These are phyloP conservation scores for Teleopsis dalmanni DNA, from an alignment of 1,140 invertebrate genomes.

Conservation along the genomic window DNA sequence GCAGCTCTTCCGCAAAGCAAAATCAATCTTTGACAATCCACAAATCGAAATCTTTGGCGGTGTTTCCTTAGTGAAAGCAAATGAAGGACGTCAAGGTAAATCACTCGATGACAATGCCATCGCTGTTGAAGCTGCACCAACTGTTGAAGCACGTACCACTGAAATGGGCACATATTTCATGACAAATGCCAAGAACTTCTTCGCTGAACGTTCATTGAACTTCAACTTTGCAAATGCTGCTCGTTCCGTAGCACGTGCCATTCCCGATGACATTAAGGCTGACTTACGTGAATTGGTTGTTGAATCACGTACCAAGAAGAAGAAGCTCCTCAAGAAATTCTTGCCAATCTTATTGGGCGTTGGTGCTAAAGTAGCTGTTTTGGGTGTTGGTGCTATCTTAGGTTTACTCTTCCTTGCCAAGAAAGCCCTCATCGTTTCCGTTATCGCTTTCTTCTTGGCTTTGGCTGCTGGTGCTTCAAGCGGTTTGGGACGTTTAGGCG, in stretches of 20 bases:
- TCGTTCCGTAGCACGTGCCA: slow-evolving; percentile 46
- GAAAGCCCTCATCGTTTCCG: slow-evolving; percentile 55
- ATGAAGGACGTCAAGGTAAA: slow-evolving; percentile 41
- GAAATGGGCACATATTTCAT: slow-evolving; percentile 54
- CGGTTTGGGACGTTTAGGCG: slow-evolving; percentile 46
- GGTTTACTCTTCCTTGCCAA: slow-evolving; percentile 56
- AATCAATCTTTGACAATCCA: slow-evolving; percentile 55
- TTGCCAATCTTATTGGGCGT: slow-evolving; percentile 53
- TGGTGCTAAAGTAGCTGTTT: slow-evolving; percentile 53
- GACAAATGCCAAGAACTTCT: slow-evolving; percentile 50
- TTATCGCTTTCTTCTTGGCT: slow-evolving; percentile 54
- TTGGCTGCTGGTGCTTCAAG: slow-evolving; percentile 51
- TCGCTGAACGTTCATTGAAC: slow-evolving; percentile 51
- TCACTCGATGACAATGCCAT: slow-evolving; percentile 37
- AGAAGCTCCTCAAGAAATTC: slow-evolving; percentile 53
- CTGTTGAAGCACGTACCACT: slow-evolving; percentile 50
- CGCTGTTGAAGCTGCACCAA: slow-evolving; percentile 46
- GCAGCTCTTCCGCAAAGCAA: slow-evolving; percentile 52
- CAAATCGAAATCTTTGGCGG: slow-evolving; percentile 52
- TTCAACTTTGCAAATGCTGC: slow-evolving; percentile 52
- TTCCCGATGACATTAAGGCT: slow-evolving; percentile 49
- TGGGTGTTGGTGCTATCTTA: slow-evolving; percentile 53
- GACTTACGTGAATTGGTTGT: slow-evolving; percentile 51
- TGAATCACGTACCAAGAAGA: slow-evolving; percentile 59
- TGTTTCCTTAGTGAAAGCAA: slow-evolving; percentile 50